Evolutionary conservation across 2,888 invertebrate species (phyloP), one percentile per base, ranked within the genome.

Genomic region (Tetragonula carbonaria): DNA sequence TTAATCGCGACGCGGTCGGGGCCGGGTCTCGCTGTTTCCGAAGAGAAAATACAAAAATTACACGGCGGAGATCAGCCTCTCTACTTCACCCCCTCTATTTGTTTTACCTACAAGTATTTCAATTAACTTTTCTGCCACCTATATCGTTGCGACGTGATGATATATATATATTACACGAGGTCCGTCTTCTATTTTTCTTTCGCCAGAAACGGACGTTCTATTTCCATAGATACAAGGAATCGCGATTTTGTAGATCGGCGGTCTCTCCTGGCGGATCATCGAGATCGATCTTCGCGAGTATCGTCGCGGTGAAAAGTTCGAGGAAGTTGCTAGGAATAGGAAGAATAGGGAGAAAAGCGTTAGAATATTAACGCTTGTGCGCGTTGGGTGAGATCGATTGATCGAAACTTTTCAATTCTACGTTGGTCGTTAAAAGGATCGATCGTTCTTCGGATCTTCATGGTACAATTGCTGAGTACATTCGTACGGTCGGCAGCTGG

Each of bases 1-100:
- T 50, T 80, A 59, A 63, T 79, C 62, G 45, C 45, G 16, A 23
- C 62, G 57, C 55, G 59, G 55, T n/a, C 51, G 33, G 38, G 6
- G n/a, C 38, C 74, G 62, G 62, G 50, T 21, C 59, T 28, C 55
- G 16, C 66, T 57, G 57, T 33, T 53, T 71, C 63, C 68, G 82
- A 0, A 11, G 45, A 11, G 45, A 86, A 88, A 88, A 86, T 89
- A 88, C 88, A 89, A 89, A 89, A 89, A 89, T 89, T 90, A 89
- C 90, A 90, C 89, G 90, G 88, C 89, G 85, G 84, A 88, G 87
- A 89, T 89, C 89, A 89, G 89, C 89, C 88, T 90, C 75, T 86
- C 88, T 88, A 84, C 85, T 78, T 84, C 80, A 59, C 79, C 66
- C 45, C 62, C 68, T 11, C 78, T 86, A 71, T 75, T 63, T 75